Evolutionary conservation across 2,113 vertebrate species (phyloP).

Genomic region (Butorides virescens): DNA sequence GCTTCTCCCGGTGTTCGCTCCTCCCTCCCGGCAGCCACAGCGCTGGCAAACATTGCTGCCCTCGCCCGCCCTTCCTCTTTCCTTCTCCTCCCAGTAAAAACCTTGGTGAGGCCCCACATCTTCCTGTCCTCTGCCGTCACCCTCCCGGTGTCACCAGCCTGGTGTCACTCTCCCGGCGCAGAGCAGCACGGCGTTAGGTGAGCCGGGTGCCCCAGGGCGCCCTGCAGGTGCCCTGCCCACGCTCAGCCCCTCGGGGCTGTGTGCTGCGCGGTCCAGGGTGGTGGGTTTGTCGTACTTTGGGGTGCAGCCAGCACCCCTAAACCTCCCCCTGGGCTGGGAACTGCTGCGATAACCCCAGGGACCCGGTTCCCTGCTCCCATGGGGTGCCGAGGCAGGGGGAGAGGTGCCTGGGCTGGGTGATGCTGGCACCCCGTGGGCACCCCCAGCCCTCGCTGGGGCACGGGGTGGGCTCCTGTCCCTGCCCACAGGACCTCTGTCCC

Average conservation of each 20-base stretch:
- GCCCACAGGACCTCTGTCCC: fast-evolving
- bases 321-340: too few relatives aligned
- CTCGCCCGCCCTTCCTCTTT: neutral
- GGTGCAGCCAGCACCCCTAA: neutral
- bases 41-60: neutral
- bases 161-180: neutral
- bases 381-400: neutral
- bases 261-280: neutral
- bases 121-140: neutral
- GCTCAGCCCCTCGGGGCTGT: fast-evolving
- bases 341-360: neutral
- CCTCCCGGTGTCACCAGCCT: neutral
- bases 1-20: neutral
- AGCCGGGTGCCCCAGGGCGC: neutral
- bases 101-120: fast-evolving
- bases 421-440: fast-evolving
- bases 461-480: neutral
- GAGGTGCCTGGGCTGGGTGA: neutral
- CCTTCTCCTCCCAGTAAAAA: neutral
- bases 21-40: neutral
- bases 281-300: neutral
- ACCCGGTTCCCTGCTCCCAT: neutral
- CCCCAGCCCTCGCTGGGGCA: neutral
- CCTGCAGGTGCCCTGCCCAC: neutral
- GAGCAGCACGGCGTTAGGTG: neutral